Evolutionary conservation across 2,113 vertebrate species (phyloP).

Genomic region (Oenanthe oenanthe): DNA sequence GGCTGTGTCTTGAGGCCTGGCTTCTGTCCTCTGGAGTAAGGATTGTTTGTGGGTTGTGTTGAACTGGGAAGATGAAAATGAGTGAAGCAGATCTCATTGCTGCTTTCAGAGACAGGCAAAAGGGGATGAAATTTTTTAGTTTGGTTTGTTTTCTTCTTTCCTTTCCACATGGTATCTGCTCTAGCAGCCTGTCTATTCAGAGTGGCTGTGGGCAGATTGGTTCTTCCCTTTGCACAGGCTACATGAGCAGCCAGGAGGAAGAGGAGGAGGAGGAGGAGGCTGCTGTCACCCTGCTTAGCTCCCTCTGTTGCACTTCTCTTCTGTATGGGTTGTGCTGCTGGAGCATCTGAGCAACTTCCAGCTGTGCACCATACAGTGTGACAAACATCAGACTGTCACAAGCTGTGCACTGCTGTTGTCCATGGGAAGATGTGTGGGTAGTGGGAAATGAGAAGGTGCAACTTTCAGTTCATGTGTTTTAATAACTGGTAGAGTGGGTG

Average conservation of each 20-base stretch:
- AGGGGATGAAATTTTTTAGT: not conserved
- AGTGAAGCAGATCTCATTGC: not conserved
- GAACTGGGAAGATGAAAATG: not conserved
- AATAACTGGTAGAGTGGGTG: not conserved
- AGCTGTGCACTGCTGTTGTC: not conserved
- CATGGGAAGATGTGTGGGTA: not conserved
- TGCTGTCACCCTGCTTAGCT: not conserved
- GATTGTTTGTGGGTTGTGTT: not conserved
- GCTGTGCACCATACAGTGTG: not conserved
- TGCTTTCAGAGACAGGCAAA: not conserved
- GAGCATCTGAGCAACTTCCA: not conserved
- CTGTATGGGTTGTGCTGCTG: not conserved
- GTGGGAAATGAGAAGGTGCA: not conserved
- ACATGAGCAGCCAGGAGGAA: not conserved
- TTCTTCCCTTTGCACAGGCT: not conserved
- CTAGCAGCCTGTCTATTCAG: not conserved
- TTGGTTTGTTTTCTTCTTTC: rapidly evolving
- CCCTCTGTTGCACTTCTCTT: not conserved
- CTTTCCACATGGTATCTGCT: rapidly evolving
- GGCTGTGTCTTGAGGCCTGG: not conserved
- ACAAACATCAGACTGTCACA: not conserved
- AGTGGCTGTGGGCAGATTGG: not conserved
- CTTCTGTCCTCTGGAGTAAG: not conserved
- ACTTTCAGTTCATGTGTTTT: not conserved
- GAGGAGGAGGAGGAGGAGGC: not conserved